Conservation (phyloP, 2,888 invertebrate genomes). For the Tenthredo distinguenda region DNA sequence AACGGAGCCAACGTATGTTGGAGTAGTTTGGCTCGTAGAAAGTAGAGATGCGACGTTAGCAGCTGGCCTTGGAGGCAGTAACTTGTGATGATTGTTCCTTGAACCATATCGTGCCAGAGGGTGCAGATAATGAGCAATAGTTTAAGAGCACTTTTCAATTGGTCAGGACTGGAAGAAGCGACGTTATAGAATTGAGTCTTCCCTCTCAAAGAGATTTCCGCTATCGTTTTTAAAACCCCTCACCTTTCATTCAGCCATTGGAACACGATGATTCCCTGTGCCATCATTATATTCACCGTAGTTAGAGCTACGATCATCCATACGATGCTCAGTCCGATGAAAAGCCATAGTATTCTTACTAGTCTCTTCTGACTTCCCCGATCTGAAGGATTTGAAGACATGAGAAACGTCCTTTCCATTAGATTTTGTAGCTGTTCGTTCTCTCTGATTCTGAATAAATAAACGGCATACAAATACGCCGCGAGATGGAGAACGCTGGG, state of each 20-base stretch:
- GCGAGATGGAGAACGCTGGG: conserved; percentile 87
- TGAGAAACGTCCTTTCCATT: conserved; percentile 90
- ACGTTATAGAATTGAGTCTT: conserved; percentile 43
- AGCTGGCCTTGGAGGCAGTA: conserved; percentile 91
- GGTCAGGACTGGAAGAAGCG: conserved; percentile 78
- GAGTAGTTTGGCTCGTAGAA: conserved; percentile 85
- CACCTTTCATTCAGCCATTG: conserved; percentile 84
- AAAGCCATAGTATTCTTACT: conserved; percentile 86
- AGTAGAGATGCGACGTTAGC: conserved; percentile 86
- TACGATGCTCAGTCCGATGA: conserved; percentile 84
- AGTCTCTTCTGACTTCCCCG: conserved; percentile 85
- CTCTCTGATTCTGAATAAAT: conserved; percentile 87
- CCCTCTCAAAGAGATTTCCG: neutral
- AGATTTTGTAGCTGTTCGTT: conserved; percentile 91
- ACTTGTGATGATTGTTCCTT: conserved; percentile 90
- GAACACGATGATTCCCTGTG: conserved; percentile 82
- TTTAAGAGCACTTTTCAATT: conserved; percentile 80
- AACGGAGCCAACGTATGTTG: conserved; percentile 86
- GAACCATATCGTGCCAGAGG: conserved; percentile 89
- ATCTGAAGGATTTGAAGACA: conserved; percentile 86
- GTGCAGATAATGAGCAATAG: conserved; percentile 85
- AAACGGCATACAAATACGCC: conserved; percentile 87
- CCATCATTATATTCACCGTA: conserved; percentile 84
- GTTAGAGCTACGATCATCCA: conserved; percentile 87
- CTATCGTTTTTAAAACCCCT: conserved; percentile 54